Conservation (phyloP, 2,888 invertebrate genomes). For the Seira ritae region DNA sequence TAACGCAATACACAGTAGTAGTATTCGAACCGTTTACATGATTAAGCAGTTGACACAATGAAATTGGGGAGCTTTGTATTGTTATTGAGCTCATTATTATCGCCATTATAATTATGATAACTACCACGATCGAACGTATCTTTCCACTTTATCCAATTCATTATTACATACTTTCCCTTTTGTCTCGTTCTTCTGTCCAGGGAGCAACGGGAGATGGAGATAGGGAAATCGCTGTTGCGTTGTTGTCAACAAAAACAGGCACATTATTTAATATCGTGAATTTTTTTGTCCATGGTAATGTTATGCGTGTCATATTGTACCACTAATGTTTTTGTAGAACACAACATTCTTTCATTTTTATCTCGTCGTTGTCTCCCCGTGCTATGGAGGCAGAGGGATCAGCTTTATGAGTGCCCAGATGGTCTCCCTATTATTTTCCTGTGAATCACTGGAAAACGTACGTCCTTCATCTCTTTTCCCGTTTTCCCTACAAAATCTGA, state of each 20-base stretch:
- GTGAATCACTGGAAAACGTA: not conserved
- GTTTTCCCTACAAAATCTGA: conserved; percentile 4
- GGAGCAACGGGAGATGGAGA: conserved; percentile 38
- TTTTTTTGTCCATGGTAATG: conserved; percentile 33
- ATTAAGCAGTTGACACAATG: not conserved
- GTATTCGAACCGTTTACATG: not conserved
- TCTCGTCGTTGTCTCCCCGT: conserved; percentile 13
- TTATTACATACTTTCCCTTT: not conserved
- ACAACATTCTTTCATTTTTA: conserved; percentile 29
- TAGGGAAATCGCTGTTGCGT: conserved; percentile 37
- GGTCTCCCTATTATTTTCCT: conserved; percentile 39
- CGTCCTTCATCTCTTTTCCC: conserved; percentile 14
- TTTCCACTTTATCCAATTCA: conserved; percentile 2
- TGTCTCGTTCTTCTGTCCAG: not conserved
- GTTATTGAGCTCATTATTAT: conserved; percentile 57
- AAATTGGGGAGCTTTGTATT: not conserved
- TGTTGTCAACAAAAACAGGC: conserved; percentile 56
- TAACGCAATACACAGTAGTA: not conserved
- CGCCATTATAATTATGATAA: conserved; percentile 23
- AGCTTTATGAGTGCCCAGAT: conserved; percentile 59
- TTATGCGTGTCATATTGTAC: conserved; percentile 20
- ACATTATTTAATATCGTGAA: conserved; percentile 54
- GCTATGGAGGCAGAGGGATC: conserved; percentile 34
- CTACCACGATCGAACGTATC: conserved; percentile 1
- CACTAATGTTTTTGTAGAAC: conserved; percentile 21